phyloP scores from a whole-genome alignment of 2,113 vertebrate species.

The Seriola rivoliana region DNA sequence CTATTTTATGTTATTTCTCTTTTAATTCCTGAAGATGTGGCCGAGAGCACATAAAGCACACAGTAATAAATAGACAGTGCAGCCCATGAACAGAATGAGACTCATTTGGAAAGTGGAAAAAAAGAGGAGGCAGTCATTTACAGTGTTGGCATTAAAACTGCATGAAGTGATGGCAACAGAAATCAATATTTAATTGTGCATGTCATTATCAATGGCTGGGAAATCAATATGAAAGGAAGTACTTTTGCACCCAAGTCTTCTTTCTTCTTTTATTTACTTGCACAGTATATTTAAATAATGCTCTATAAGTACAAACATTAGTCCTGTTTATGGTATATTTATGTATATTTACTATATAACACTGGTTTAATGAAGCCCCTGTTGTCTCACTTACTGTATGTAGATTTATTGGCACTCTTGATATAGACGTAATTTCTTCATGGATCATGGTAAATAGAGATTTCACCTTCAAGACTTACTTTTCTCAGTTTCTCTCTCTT shows the following conservation, averaged over 20 bases:
- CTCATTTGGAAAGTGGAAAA: neutral
- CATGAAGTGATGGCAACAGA: conserved; percentile 19
- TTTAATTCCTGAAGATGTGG: neutral
- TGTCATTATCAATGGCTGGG: neutral
- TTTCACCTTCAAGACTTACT: neutral
- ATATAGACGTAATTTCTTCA: neutral
- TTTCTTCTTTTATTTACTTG: neutral
- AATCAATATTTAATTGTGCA: conserved; percentile 35
- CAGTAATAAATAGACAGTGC: neutral
- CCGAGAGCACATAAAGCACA: neutral
- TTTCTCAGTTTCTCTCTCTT: neutral
- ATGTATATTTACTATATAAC: neutral
- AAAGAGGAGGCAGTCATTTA: neutral
- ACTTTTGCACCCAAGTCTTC: neutral
- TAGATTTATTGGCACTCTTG: neutral
- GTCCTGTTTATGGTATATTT: neutral
- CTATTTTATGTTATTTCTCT: neutral
- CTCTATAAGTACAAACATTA: neutral
- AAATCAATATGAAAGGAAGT: conserved; percentile 1
- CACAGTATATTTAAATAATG: neutral
- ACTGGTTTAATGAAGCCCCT: neutral
- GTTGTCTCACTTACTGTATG: neutral
- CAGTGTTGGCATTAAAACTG: conserved; percentile 2
- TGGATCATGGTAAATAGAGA: neutral
- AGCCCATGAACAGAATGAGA: conserved; percentile 1